Evolutionary conservation across 2,797 vertebrate species (phyloP), one percentile per base, ranked within the genome.

Genomic region (Centroberyx gerrardi): DNA sequence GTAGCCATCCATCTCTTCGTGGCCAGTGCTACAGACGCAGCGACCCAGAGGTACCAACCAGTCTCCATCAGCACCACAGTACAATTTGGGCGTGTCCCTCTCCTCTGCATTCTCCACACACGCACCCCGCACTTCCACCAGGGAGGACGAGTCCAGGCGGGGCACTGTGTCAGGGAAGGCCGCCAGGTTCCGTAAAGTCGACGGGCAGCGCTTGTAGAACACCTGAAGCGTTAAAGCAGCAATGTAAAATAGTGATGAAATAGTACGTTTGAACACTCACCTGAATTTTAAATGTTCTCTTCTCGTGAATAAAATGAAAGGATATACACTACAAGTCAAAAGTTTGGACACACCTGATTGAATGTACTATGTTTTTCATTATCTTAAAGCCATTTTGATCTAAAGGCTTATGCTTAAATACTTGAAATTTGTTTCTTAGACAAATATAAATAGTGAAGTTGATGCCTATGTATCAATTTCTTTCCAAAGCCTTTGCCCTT

Each of bases 131-230:
- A 99, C 98, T 91, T 99, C 98, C 88, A 99, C 98, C 92, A 99
- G 84, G 33, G 98, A 98, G 28, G 98, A 99, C 0, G 98, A 99
- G 84, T 99, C 98, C 84, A 96, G 95, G 63, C 97, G 96, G 0
- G 98, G 98, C 52, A 99, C 96, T 0, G 98, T 99, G 86, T 99
- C 97, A 0, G 98, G 98, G 90, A 99, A 99, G 61, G 95, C 67
- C 3, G 98, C 98, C 90, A 99, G 88, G 72, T 99, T 99, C 48
- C 98, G 93, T 46, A 98, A 91, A 0, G 97, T 98, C 53, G 97
- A 97, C 0, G 98, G 97, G 78, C 98, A 99, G 84, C 97, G 98
- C 88, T 99, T 99, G 88, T 98, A 99, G 90, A 98, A 99, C 61
- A 98, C 97, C 78, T 97, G 92, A 1, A 33, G 13, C 2, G 12